phyloP scores from a whole-genome alignment of 1,140 invertebrate species.

The Zaprionus inermis region DNA sequence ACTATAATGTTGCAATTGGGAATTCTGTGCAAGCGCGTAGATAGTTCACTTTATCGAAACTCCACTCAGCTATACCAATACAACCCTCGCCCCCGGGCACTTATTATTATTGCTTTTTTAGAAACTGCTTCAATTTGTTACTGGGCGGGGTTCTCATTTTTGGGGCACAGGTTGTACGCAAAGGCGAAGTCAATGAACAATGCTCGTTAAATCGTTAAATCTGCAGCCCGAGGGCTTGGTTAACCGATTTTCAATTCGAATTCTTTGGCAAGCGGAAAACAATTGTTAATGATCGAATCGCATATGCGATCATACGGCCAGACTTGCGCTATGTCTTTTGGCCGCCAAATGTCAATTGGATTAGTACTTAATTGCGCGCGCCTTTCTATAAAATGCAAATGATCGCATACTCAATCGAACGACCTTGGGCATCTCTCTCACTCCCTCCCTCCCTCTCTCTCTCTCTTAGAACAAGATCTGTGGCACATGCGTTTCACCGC shows the following conservation, averaged over 20 bases:
- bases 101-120: conserved; percentile 13
- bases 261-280: conserved; percentile 60
- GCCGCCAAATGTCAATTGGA: conserved; percentile 67
- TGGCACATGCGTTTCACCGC: conserved; percentile 4
- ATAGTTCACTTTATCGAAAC: conserved; percentile 11
- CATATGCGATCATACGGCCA: conserved; percentile 47
- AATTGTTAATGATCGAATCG: conserved; percentile 70
- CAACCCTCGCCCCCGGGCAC: background rate
- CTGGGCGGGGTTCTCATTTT: conserved; percentile 7
- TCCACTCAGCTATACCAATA: background rate
- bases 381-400: conserved; percentile 80
- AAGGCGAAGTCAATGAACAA: conserved; percentile 45
- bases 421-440: conserved; percentile 56
- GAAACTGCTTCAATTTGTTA: conserved; percentile 5
- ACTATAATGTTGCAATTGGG: background rate
- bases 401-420: conserved; percentile 44
- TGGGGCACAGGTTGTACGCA: conserved; percentile 44
- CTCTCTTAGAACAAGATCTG: conserved; percentile 8
- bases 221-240: conserved; percentile 73
- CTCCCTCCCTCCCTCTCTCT: conserved; percentile 34
- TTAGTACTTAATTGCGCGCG: conserved; percentile 62
- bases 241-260: conserved; percentile 63
- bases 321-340: conserved; percentile 13
- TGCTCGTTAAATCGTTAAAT: conserved; percentile 56
- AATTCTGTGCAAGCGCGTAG: background rate